Percentiles rank a stretch among this genome's conserved stretches.
phyloP scores from a whole-genome alignment of 2,888 invertebrate genomes.

The Thymelicus sylvestris region DNA sequence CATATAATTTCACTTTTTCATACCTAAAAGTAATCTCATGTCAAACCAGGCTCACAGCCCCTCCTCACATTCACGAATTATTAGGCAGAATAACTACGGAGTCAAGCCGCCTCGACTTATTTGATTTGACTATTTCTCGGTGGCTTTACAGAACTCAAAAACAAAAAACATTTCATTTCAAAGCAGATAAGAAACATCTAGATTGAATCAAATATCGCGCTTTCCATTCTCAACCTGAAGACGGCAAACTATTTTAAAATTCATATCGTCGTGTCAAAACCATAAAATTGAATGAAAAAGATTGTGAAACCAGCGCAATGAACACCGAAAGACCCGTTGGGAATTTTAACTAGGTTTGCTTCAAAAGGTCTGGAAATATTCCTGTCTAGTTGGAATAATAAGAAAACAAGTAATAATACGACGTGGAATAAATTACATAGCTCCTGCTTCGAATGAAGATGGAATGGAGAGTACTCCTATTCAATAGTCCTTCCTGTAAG shows the following conservation, averaged over 20 bases:
- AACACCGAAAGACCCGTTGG: slow-evolving; percentile 41
- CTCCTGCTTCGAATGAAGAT: slow-evolving; percentile 27
- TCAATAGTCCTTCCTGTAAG: slow-evolving; percentile 22
- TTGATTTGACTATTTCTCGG: too few species aligned
- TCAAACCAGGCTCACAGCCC: too few species aligned
- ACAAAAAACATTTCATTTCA: slow-evolving; percentile 8
- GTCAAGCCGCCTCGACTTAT: too few species aligned
- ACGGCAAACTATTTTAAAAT: slow-evolving; percentile 40
- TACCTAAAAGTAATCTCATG: too few species aligned
- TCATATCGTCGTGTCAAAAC: slow-evolving; percentile 46
- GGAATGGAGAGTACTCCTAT: slow-evolving; percentile 21
- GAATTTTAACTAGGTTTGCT: slow-evolving; percentile 46
- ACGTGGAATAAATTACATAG: slow-evolving; percentile 34
- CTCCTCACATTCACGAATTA: too few species aligned
- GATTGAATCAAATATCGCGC: slow-evolving; percentile 32
- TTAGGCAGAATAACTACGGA: too few species aligned
- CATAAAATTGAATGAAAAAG: slow-evolving; percentile 50
- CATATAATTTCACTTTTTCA: too few species aligned
- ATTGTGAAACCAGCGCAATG: slow-evolving; percentile 49
- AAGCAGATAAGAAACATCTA: slow-evolving; percentile 13
- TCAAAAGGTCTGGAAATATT: slow-evolving; percentile 34
- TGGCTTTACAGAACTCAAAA: background rate
- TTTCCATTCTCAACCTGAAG: slow-evolving; percentile 24
- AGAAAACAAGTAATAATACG: slow-evolving; percentile 37
- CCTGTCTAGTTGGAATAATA: slow-evolving; percentile 41